These are phyloP conservation scores for Naso thynnoides DNA, from an alignment of 2,797 vertebrate species.

Conservation along the genomic window DNA sequence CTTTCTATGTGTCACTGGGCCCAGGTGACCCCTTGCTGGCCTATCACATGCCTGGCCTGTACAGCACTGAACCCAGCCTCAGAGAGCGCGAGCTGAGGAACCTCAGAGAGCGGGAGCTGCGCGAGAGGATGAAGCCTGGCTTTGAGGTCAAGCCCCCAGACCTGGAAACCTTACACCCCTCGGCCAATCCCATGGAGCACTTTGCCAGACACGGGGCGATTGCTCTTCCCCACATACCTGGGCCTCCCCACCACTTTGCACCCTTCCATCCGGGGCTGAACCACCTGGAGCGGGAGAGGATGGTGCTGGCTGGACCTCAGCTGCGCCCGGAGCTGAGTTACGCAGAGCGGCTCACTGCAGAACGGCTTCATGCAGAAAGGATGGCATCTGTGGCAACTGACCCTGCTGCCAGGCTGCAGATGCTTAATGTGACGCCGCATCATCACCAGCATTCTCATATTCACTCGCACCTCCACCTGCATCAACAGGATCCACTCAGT, in stretches of 20 bases:
- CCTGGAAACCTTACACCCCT: constrained; percentile 93
- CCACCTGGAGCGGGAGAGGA: constrained; percentile 94
- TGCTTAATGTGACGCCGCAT: constrained; percentile 99
- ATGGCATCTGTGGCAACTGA: constrained; percentile 95
- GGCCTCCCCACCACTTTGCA: constrained; percentile 90
- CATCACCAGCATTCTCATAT: constrained; percentile 99
- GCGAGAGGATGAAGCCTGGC: constrained; percentile 98
- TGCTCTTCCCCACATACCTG: constrained; percentile 90
- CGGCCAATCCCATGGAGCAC: constrained; percentile 97
- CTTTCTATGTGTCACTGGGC: constrained; percentile 95
- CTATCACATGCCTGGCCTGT: constrained; percentile 97
- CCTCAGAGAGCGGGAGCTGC: constrained; percentile 93
- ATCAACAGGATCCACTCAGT: constrained; percentile 97
- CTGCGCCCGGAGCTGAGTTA: constrained; percentile 96
- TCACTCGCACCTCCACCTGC: constrained; percentile 98
- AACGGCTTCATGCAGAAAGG: constrained; percentile 96
- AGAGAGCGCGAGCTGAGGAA: constrained; percentile 95
- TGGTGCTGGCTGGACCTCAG: constrained; percentile 90
- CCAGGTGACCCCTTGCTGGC: constrained; percentile 94
- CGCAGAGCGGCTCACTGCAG: constrained; percentile 95
- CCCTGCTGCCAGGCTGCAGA: constrained; percentile 94
- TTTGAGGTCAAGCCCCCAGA: constrained; percentile 97
- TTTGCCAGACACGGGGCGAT: constrained; percentile 95
- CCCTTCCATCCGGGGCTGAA: constrained; percentile 94
- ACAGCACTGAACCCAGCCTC: constrained; percentile 92